Evolutionary conservation across 2,797 vertebrate species (phyloP), one percentile per base, ranked within the genome.

Genomic region (Oreochromis grahami): DNA sequence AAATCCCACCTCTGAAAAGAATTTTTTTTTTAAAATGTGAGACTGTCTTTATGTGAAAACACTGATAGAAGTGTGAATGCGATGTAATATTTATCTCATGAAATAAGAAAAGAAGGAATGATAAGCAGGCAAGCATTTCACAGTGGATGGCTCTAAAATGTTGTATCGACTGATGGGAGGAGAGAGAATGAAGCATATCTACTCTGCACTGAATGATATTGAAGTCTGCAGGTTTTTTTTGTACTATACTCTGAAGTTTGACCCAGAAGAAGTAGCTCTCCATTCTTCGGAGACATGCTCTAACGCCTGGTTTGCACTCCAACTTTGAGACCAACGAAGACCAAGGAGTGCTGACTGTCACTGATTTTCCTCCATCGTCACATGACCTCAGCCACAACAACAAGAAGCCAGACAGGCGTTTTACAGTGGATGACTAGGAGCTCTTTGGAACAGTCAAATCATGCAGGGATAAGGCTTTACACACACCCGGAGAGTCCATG

Each of bases 1-100:
- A 45, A 45, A 70, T 45, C 65, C 8, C 21, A 70, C 8, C 14
- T 45, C 21, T 45, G 21, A 45, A 70, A 70, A 17, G 14, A 70
- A 17, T 58, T 10, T 1, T 21, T 21, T 0, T 1, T 21, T 21
- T 0, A 3, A 48, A 29, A 24, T 3, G 24, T 29, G 41, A 72
- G 9, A 48, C 9, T 1, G 0, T 48, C 41, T 12, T 29, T 48
- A 72, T 48, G 12, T 72, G 15, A 29, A 72, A 48, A 48, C 43
- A 29, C 24, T 48, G 36, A 72, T 29, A 72, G 43, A 29, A 72
- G 68, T 48, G 68, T 7, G 15, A 72, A 72, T 72, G 68, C 1
- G 1, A 45, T 48, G 6, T 48, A 48, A 45, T 48, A 72, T 29
- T 48, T 45, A 48, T 72, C 43, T 48, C 41, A 45, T 26, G 24